A percentile compares a stretch with the other conserved stretches of the same genome.
Evolutionary conservation across 2,888 invertebrate species (phyloP).

Genomic region (Drosophila macrospina): DNA sequence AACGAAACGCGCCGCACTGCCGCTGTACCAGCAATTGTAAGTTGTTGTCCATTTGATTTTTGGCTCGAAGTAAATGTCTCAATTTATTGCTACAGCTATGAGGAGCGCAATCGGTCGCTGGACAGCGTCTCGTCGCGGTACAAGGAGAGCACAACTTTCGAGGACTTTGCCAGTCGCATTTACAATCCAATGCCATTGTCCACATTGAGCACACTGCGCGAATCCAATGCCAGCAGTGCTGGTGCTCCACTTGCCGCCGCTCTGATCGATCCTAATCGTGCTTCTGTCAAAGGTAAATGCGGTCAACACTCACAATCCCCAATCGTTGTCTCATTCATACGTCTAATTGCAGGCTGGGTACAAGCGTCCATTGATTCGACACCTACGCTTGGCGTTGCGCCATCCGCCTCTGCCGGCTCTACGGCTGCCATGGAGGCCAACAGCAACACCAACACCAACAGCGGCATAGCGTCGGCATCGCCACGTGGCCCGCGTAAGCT

Average conservation of each 20-base stretch:
- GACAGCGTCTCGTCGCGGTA: slow-evolving; percentile 94
- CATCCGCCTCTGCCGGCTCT: slow-evolving; percentile 81
- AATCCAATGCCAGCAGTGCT: slow-evolving; percentile 67
- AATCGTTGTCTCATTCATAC: slow-evolving; percentile 9
- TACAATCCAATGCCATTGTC: slow-evolving; percentile 88
- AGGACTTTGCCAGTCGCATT: slow-evolving; percentile 92
- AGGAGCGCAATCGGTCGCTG: slow-evolving; percentile 94
- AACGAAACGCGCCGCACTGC: slow-evolving; percentile 94
- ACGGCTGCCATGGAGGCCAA: slow-evolving; percentile 82
- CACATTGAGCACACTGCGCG: slow-evolving; percentile 72
- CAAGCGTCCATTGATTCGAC: slow-evolving; percentile 83
- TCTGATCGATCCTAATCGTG: slow-evolving; percentile 86
- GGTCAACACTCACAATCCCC: too few relatives aligned
- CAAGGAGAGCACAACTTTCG: slow-evolving; percentile 95
- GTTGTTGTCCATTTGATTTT: slow-evolving; percentile 73
- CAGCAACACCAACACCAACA: slow-evolving; percentile 51
- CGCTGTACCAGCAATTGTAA: slow-evolving; percentile 96
- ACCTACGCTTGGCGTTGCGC: slow-evolving; percentile 73
- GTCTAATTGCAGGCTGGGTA: slow-evolving; percentile 80
- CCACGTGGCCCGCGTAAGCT: slow-evolving; percentile 83
- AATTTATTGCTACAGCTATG: slow-evolving; percentile 88
- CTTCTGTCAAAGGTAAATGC: slow-evolving; percentile 83
- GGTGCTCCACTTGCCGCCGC: slow-evolving; percentile 87
- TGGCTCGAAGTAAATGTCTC: slow-evolving; percentile 8
- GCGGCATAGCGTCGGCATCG: slow-evolving; percentile 72